A percentile compares a stretch with the other conserved stretches of the same genome.
Conservation (phyloP, 1,140 invertebrate genomes). For the Hormaphis cornu region DNA sequence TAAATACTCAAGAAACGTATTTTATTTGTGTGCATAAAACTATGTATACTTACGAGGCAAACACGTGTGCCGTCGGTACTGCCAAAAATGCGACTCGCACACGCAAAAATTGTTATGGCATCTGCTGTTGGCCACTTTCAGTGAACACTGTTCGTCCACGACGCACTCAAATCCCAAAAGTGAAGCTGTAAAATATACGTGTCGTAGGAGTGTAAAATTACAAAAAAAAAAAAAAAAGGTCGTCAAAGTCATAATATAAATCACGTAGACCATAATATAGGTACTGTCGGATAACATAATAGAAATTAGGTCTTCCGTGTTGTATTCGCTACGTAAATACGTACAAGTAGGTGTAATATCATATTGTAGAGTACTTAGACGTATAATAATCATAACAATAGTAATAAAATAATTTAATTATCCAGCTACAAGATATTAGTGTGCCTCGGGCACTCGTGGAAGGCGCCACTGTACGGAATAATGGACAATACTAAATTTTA, state of each 20-base stretch:
- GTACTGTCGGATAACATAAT: not conserved
- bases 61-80: conserved; percentile 78
- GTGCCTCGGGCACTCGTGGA: conserved; percentile 25
- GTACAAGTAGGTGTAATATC: too few relatives aligned
- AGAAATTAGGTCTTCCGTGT: conserved; percentile 4
- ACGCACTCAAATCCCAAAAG: conserved; percentile 65
- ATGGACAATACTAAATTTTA: conserved; percentile 26
- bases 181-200: conserved; percentile 51
- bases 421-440: not conserved
- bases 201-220: conserved; percentile 32
- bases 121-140: conserved; percentile 68
- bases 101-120: conserved; percentile 64
- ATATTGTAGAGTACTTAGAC: too few relatives aligned
- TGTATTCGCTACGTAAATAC: not conserved
- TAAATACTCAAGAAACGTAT: too few relatives aligned
- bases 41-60: conserved; percentile 71
- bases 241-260: too few relatives aligned
- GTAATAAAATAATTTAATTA: conserved; percentile 33
- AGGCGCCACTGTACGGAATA: conserved; percentile 36
- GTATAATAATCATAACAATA: not conserved
- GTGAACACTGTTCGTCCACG: conserved; percentile 61
- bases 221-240: too few relatives aligned
- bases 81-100: conserved; percentile 68
- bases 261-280: too few relatives aligned
- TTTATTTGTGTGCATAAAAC: too few relatives aligned